Conservation (phyloP, 1,140 invertebrate genomes). For the Drosophila obscura region DNA sequence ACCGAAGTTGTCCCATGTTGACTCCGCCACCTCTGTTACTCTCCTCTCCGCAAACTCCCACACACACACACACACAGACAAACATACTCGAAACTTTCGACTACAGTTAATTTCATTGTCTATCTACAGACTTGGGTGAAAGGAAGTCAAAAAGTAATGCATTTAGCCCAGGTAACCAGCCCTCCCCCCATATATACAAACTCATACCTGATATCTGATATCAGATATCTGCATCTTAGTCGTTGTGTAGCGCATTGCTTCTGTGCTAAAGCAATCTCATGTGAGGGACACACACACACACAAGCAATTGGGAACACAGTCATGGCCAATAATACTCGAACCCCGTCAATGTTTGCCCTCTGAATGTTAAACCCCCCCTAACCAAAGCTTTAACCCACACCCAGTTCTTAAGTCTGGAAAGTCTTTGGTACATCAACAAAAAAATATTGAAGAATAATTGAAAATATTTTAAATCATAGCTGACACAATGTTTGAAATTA, state of each 20-base stretch:
- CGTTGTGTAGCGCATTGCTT: constrained; percentile 50
- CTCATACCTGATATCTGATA: no score
- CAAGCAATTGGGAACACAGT: constrained; percentile 19
- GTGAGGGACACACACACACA: constrained; percentile 19
- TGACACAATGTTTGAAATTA: constrained; percentile 84
- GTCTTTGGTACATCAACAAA: constrained; percentile 41
- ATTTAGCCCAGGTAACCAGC: constrained; percentile 68
- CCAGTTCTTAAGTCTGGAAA: constrained; percentile 22
- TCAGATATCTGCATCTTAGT: constrained; percentile 13
- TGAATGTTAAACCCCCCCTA: constrained; percentile 33
- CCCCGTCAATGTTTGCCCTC: constrained; percentile 58
- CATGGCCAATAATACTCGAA: constrained; percentile 16
- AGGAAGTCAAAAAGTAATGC: constrained; percentile 56
- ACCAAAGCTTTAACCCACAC: constrained; percentile 39
- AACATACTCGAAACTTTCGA: constrained; percentile 11
- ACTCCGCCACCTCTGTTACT: constrained; percentile 24
- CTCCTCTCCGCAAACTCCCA: neutral
- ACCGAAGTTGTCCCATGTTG: constrained; percentile 68
- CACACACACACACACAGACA: constrained; percentile 20
- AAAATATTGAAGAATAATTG: constrained; percentile 35
- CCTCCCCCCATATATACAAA: neutral
- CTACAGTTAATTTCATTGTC: constrained; percentile 63
- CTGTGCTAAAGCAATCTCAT: constrained; percentile 65
- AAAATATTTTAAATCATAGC: constrained; percentile 74
- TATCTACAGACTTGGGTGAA: constrained; percentile 75